A percentile compares a stretch with the other conserved stretches of the same genome.
phyloP scores from a whole-genome alignment of 2,797 vertebrate species.

The Myotis vivesi region DNA sequence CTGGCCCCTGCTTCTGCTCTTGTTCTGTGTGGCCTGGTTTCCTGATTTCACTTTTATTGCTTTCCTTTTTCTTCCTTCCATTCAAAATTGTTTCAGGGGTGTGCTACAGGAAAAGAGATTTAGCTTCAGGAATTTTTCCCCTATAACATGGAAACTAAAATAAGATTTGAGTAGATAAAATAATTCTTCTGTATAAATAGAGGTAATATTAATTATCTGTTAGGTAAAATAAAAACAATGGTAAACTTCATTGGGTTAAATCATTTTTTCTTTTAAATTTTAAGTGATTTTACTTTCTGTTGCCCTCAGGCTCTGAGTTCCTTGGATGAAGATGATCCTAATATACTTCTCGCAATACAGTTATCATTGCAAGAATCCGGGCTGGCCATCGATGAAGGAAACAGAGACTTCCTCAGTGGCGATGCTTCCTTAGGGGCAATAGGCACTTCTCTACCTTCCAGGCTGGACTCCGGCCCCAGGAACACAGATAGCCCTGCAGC shows the following conservation, averaged over 20 bases:
- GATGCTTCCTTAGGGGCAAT: constrained; percentile 95
- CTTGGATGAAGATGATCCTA: constrained; percentile 97
- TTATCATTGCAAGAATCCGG: constrained; percentile 97
- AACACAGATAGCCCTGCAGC: constrained; percentile 88
- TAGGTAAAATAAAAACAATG: not conserved
- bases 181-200: constrained; percentile 42
- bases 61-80: constrained; percentile 22
- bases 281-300: constrained; percentile 55
- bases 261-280: constrained; percentile 47
- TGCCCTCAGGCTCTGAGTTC: constrained; percentile 91
- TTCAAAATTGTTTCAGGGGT: constrained; percentile 8
- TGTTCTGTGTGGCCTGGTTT: constrained; percentile 70
- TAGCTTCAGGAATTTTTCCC: not conserved
- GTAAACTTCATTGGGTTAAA: constrained; percentile 1
- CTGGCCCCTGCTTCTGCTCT: not conserved
- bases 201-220: constrained; percentile 43
- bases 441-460: constrained; percentile 94
- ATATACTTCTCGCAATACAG: constrained; percentile 98
- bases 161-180: constrained; percentile 43
- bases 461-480: constrained; percentile 89
- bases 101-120: not conserved
- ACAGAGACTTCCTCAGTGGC: constrained; percentile 88
- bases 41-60: constrained; percentile 28
- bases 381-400: constrained; percentile 87
- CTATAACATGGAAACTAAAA: constrained; percentile 4